These are phyloP conservation scores for Phaedon cochleariae DNA, from an alignment of 2,888 invertebrate genomes.

Conservation along the genomic window DNA sequence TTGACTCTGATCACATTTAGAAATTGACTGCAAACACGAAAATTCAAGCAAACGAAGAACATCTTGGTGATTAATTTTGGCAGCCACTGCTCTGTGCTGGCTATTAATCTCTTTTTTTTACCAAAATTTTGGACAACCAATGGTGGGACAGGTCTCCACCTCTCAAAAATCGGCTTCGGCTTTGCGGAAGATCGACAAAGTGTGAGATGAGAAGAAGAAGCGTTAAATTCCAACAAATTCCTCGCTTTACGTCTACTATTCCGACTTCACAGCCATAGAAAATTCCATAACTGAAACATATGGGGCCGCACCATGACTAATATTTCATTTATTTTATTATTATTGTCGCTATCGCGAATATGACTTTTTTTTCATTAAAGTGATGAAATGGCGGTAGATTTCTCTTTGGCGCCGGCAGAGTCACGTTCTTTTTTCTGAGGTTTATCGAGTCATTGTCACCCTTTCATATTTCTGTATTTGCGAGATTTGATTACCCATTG, in stretches of 20 bases:
- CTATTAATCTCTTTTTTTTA: no score
- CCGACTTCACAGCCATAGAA: constrained; percentile 14
- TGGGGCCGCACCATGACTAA: constrained; percentile 24
- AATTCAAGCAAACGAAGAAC: no score
- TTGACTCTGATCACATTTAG: no score
- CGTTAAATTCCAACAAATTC: constrained; percentile 33
- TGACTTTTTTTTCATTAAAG: not conserved
- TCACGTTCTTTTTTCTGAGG: not conserved
- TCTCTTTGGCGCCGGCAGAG: not conserved
- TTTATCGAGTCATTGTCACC: not conserved
- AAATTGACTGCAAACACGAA: no score
- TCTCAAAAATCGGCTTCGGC: not conserved
- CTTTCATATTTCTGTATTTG: not conserved
- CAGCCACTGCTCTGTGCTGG: no score
- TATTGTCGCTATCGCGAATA: not conserved
- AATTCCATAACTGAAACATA: constrained; percentile 30
- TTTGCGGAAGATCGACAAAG: constrained; percentile 22
- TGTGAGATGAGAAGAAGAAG: constrained; percentile 16
- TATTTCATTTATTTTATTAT: constrained; percentile 34
- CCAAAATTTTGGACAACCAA: no score
- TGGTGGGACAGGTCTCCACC: constrained; percentile 2
- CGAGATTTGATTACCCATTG: not conserved
- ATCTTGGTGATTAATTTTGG: no score
- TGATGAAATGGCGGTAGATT: not conserved
- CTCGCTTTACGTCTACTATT: constrained; percentile 25